Conservation (phyloP, 2,113 vertebrate genomes). For the Eira barbara region DNA sequence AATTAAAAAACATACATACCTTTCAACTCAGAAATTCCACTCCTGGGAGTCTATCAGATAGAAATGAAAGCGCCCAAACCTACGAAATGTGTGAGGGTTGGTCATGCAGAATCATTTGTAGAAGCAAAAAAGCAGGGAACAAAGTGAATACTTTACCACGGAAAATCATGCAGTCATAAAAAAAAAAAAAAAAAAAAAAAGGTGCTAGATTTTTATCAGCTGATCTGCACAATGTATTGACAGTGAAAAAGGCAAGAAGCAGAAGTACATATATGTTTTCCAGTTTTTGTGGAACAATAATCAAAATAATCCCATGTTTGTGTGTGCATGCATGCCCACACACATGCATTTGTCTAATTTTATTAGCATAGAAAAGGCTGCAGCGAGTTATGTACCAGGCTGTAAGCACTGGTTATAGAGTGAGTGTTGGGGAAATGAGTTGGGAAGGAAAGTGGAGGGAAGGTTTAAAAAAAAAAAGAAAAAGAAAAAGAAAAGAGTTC, state of each 20-base stretch:
- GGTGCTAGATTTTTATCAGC: not conserved
- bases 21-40: conserved; percentile 21
- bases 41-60: not conserved
- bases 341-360: not conserved
- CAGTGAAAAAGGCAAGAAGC: not conserved
- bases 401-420: not conserved
- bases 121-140: not conserved
- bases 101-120: not conserved
- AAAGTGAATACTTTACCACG: not conserved
- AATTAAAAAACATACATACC: conserved; percentile 54
- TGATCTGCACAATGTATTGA: not conserved
- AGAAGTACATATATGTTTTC: not conserved
- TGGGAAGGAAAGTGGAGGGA: not conserved
- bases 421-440: not conserved
- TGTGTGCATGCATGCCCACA: not conserved
- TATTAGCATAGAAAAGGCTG: not conserved
- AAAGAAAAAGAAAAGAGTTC: not conserved
- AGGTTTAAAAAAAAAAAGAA: not conserved
- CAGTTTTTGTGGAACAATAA: not conserved
- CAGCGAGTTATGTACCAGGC: not conserved
- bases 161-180: not conserved
- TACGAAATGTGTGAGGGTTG: not conserved
- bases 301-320: not conserved
- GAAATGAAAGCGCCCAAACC: not conserved
- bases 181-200: not conserved